Evolutionary conservation across 2,888 invertebrate genomes (phyloP).

Genomic region (Amaurobius ferox): DNA sequence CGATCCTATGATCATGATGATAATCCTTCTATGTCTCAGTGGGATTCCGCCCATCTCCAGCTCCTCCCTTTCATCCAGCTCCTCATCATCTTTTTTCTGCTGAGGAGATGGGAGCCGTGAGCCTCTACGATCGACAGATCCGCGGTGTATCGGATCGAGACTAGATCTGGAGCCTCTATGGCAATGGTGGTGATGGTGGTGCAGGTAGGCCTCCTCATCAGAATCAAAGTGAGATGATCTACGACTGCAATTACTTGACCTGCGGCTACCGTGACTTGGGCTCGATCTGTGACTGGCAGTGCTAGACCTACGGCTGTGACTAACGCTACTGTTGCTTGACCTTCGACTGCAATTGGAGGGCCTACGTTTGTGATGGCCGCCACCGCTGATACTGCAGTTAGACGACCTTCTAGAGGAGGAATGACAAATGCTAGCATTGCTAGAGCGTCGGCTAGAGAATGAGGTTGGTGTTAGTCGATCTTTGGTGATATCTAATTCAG

Average conservation of each 20-base stretch:
- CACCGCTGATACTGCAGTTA: constrained; percentile 39
- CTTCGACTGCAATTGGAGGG: constrained; percentile 32
- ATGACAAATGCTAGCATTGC: constrained; percentile 46
- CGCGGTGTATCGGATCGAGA: constrained; percentile 29
- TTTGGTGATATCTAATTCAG: constrained; percentile 48
- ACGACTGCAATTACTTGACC: constrained; percentile 61
- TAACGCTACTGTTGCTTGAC: constrained; percentile 53
- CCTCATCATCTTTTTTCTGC: constrained; percentile 35
- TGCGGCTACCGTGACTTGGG: constrained; percentile 38
- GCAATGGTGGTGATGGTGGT: constrained; percentile 42
- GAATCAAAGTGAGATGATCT: constrained; percentile 59
- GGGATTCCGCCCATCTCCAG: constrained; percentile 60
- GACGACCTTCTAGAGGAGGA: constrained; percentile 32
- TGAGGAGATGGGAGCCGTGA: constrained; percentile 23
- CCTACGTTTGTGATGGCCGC: constrained; percentile 31
- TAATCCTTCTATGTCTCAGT: constrained; percentile 49
- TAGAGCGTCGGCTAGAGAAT: constrained; percentile 53
- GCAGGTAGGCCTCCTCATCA: constrained; percentile 36
- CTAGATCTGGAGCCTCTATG: constrained; percentile 39
- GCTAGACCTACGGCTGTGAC: constrained; percentile 59
- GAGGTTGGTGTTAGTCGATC: constrained; percentile 61
- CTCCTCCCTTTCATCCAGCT: constrained; percentile 53
- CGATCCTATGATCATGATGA: constrained; percentile 69
- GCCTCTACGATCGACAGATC: constrained; percentile 35
- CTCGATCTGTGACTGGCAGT: constrained; percentile 52